Conservation (phyloP, 1,140 invertebrate species). For the Drosophila mayri region DNA sequence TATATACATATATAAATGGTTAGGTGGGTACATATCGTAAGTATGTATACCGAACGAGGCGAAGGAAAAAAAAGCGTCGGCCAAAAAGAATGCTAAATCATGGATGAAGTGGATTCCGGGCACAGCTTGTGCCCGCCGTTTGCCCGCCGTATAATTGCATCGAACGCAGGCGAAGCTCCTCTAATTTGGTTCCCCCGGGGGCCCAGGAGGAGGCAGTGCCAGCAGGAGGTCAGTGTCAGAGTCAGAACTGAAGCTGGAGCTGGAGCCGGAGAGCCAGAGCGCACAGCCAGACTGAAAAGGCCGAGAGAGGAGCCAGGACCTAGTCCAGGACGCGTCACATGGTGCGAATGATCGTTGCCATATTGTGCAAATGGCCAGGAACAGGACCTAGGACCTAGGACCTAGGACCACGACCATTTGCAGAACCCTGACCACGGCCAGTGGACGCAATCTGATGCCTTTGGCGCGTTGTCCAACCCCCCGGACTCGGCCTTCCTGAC, state of each 20-base stretch:
- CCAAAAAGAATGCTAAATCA: constrained; percentile 76
- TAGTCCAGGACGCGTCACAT: constrained; percentile 63
- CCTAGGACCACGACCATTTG: background rate
- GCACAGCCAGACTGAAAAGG: background rate
- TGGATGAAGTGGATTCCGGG: constrained; percentile 60
- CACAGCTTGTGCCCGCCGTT: constrained; percentile 32
- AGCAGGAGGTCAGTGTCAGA: constrained; percentile 65
- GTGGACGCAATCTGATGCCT: constrained; percentile 47
- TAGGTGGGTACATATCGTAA: constrained; percentile 23
- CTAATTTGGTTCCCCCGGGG: constrained; percentile 12
- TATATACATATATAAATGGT: constrained; percentile 18
- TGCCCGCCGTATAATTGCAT: constrained; percentile 74
- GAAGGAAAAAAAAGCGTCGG: constrained; percentile 30
- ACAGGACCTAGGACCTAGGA: constrained; percentile 4
- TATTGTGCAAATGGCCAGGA: constrained; percentile 73
- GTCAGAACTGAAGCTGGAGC: background rate
- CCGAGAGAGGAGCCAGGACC: background rate
- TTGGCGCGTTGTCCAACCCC: constrained; percentile 19
- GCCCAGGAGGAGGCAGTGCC: constrained; percentile 4
- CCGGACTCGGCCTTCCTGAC: background rate
- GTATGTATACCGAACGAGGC: constrained; percentile 10
- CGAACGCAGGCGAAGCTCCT: constrained; percentile 53
- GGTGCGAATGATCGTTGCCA: constrained; percentile 78
- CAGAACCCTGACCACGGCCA: constrained; percentile 7
- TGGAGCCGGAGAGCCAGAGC: background rate